Evolutionary conservation across 2,113 vertebrate genomes (phyloP).

Genomic region (Xiphophorus hellerii): DNA sequence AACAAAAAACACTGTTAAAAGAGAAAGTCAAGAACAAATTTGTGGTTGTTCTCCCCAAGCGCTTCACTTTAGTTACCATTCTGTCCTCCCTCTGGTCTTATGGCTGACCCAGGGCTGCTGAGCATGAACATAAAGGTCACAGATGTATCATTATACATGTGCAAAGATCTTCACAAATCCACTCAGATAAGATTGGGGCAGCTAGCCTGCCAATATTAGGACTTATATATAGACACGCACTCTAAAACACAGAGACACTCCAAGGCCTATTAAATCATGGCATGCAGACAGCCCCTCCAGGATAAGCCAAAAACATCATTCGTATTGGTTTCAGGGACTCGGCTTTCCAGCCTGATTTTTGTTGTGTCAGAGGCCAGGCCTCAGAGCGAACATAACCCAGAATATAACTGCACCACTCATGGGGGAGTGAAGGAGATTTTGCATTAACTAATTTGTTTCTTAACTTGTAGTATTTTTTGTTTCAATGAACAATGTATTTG

Average conservation of each 20-base stretch:
- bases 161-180: conserved; percentile 20
- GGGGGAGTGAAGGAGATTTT: background rate
- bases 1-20: no score
- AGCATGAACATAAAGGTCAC: background rate
- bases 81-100: background rate
- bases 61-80: background rate
- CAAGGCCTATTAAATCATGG: conserved; percentile 53
- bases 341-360: conserved; percentile 35
- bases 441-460: background rate
- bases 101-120: background rate
- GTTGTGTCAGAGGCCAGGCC: conserved; percentile 16
- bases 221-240: conserved; percentile 53
- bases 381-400: background rate
- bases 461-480: background rate
- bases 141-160: conserved; percentile 10
- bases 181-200: conserved; percentile 22
- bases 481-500: background rate
- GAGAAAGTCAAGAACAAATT: no score
- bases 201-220: conserved; percentile 29
- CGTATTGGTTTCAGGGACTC: conserved; percentile 51
- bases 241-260: conserved; percentile 20
- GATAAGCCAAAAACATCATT: conserved; percentile 58
- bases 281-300: conserved; percentile 48
- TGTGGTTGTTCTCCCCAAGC: no score
- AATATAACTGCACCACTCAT: conserved; percentile 26